Evolutionary conservation across 1,140 invertebrate genomes (phyloP), one percentile per base, ranked within the genome.

Genomic region (Drosophila auraria): DNA sequence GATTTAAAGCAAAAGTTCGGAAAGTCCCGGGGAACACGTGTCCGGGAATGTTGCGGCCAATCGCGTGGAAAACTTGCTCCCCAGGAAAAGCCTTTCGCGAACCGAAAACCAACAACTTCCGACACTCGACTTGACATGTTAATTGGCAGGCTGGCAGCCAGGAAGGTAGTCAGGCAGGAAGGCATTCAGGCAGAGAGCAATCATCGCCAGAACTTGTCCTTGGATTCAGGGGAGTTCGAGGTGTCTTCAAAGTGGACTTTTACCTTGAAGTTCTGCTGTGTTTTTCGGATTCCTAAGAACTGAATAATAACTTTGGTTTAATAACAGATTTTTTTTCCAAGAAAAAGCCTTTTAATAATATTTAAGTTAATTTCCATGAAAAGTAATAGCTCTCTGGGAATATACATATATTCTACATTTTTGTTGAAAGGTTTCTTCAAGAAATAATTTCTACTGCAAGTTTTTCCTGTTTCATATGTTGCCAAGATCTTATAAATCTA

Each of bases 51-150:
- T 59, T 59, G 70, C 49, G 74, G 75, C 73, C 81, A 80, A 82
- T 73, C 68, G 71, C 71, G 71, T 73, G 71, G 71, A 72, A 75
- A 66, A 79, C 61, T 62, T 57, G 51, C 33, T 15, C 5, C 5
- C 15, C 20, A 27, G 80, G 75, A 77, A 78, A 61, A 69, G 75
- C 63, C 61, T 80, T 81, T 81, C 65, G 84, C 84, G 69, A 57
- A 65, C 59, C 68, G 30, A 68, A 71, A 69, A 89, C 84, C 83
- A 69, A 82, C 76, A 87, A 84, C 82, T 90, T 89, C 86, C 84
- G 84, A 75, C 84, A 76, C 78, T 86, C 58, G 54, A 87, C 72
- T 77, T 81, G 81, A 90, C 86, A 89, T 90, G 81, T 89, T 89
- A 89, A 89, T 89, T 89, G 84, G 78, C 86, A 72, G 65, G 27